Base-by-base conservation (phyloP, 2,888 invertebrate species). In the Theretra japonica region DNA sequence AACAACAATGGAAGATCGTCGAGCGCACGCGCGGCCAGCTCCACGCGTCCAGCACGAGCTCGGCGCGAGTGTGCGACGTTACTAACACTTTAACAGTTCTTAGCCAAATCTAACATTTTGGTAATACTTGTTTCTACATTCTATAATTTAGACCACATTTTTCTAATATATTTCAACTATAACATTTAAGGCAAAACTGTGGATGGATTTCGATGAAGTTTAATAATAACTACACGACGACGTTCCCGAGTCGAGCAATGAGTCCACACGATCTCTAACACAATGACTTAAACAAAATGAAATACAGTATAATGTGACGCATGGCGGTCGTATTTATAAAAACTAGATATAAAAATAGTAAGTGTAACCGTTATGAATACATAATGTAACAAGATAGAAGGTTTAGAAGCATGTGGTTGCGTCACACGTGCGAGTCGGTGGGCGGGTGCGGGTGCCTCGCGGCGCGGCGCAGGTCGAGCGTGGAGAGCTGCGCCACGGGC, bases 401-500 rank as follows among this genome's bases (percentile, higher is more conserved):
- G 8, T 33, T n/a, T 15, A 11, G 8, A 21, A 6, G 15, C 48
- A 6, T 25, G 21, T 8, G 25, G 15, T 28, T 33, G 60, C 30
- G 60, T 60, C 60, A 60, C 60, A 60, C 60, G 33, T 65, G 41
- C 65, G 65, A 48, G 65, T 65, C 65, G 2, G 53, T 0, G 19
- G 53, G 53, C 53, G 53, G 8, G 33, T 65, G 65, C 65, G 65
- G 6, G 48, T 23, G 23, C 1, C 41, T 7, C 2, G 65, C 65
- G 15, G 65, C 65, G 41, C 41, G 65, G 41, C 88, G 88, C 59
- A 94, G 74, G 73, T 93, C 90, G 48, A 93, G 73, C 0, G 94
- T 94, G 0, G 94, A 94, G 59, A 94, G 68, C 53, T 93, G 94
- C 74, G 91, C 91, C 33, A 93, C 90, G 0, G 94, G 93, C 0